A percentile compares a stretch with the other conserved stretches of the same genome.
phyloP scores from a whole-genome alignment of 1,140 invertebrate species.

The Orchesella cincta region DNA sequence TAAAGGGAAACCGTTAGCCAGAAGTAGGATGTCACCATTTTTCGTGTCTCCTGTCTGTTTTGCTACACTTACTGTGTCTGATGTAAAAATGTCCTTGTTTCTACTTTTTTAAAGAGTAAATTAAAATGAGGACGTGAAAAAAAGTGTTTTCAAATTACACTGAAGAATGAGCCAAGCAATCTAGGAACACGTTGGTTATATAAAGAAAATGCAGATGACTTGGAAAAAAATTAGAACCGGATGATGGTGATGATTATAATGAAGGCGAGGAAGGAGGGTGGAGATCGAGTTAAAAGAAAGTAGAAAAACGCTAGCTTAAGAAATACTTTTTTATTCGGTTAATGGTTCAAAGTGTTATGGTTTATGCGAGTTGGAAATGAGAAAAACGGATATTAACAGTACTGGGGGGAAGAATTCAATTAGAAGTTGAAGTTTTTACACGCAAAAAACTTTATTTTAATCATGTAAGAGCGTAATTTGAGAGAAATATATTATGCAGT shows the following conservation, averaged over 20 bases:
- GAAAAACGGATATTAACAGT: not conserved
- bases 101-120: not conserved
- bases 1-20: not conserved
- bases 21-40: conserved; percentile 23
- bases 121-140: not conserved
- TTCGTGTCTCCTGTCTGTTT: conserved; percentile 12
- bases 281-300: not conserved
- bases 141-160: not conserved
- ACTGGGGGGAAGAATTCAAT: not conserved
- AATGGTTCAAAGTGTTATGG: not conserved
- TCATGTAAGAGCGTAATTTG: not conserved
- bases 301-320: not conserved
- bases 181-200: too few species aligned
- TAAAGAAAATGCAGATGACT: not conserved
- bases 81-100: too few species aligned
- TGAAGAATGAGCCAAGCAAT: not conserved
- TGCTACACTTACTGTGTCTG: not conserved
- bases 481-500: too few species aligned
- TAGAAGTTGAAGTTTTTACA: not conserved
- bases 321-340: not conserved
- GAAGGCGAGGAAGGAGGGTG: not conserved
- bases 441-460: not conserved
- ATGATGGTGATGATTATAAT: conserved; percentile 2
- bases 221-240: conserved; percentile 12
- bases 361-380: conserved; percentile 2